Conservation (phyloP, 2,888 invertebrate genomes). For the Drosophila pullipes region DNA sequence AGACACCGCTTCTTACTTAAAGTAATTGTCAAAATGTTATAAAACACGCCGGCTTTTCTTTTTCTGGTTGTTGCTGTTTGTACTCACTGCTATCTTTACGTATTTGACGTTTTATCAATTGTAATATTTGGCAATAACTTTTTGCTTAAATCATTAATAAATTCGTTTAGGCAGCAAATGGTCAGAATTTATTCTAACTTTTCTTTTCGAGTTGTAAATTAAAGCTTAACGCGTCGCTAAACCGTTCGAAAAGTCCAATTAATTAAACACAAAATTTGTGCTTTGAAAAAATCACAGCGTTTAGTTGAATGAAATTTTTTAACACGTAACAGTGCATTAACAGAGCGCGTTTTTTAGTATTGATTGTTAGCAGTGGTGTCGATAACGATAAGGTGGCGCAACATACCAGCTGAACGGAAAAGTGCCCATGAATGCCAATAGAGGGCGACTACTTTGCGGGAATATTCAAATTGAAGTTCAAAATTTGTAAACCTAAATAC, state of each 20-base stretch:
- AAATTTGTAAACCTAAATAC: slow-evolving; percentile 7
- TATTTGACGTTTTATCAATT: slow-evolving; percentile 9
- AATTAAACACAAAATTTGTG: slow-evolving; percentile 22
- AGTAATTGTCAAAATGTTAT: slow-evolving; percentile 49
- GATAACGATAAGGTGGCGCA: slow-evolving; percentile 26
- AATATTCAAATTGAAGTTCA: slow-evolving; percentile 36
- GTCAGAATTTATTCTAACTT: background rate
- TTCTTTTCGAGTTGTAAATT: background rate
- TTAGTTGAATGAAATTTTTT: background rate
- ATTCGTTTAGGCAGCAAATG: slow-evolving; percentile 33
- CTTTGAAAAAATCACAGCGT: slow-evolving; percentile 34
- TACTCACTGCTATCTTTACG: slow-evolving; percentile 38
- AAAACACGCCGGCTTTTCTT: slow-evolving; percentile 48
- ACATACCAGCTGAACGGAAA: background rate
- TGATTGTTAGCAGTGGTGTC: slow-evolving; percentile 22
- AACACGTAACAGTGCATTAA: slow-evolving; percentile 43
- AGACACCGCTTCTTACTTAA: slow-evolving; percentile 5
- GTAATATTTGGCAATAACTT: slow-evolving; percentile 13
- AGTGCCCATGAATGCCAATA: slow-evolving; percentile 16
- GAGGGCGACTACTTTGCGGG: slow-evolving; percentile 19
- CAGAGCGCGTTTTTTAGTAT: slow-evolving; percentile 50
- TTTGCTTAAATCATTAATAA: slow-evolving; percentile 28
- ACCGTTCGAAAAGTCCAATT: background rate
- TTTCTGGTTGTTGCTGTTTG: background rate
- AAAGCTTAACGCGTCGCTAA: background rate